phyloP scores from a whole-genome alignment of 1,140 invertebrate species.

The Hydropsyche tenuis region DNA sequence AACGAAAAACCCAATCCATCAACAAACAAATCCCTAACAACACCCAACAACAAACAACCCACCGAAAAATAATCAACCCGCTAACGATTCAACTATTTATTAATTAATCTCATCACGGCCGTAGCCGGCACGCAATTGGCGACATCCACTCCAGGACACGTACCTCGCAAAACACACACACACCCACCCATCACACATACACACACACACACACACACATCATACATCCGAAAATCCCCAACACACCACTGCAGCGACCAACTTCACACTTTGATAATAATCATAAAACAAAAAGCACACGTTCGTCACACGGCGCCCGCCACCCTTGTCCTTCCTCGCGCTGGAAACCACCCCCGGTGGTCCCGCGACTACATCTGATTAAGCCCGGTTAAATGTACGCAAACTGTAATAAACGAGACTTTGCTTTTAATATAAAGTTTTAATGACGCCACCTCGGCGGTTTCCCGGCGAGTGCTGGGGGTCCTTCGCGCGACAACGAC shows the following conservation, averaged over 20 bases:
- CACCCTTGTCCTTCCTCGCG: not conserved
- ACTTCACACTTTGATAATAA: constrained; percentile 46
- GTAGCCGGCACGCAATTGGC: too few species aligned
- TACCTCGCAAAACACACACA: not conserved
- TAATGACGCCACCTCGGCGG: constrained; percentile 44
- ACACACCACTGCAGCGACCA: constrained; percentile 26
- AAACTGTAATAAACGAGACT: constrained; percentile 49
- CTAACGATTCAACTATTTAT: too few species aligned
- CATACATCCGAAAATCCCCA: constrained; percentile 10
- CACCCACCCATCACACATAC: not conserved
- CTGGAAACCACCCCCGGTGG: not conserved
- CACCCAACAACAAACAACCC: too few species aligned
- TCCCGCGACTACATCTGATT: constrained; percentile 45
- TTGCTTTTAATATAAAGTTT: constrained; percentile 51
- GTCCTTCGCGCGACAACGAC: not conserved
- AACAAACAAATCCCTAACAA: too few species aligned
- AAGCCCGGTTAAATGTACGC: constrained; percentile 48
- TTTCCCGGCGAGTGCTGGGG: not conserved
- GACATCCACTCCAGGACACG: too few species aligned
- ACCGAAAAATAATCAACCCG: too few species aligned
- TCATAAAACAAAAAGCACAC: constrained; percentile 49
- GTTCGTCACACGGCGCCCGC: constrained; percentile 40
- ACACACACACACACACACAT: not conserved
- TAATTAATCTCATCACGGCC: too few species aligned
- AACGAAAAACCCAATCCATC: too few species aligned